A percentile compares a stretch with the other conserved stretches of the same genome.
Conservation (phyloP, 2,888 invertebrate species). For the Philonicus albiceps region DNA sequence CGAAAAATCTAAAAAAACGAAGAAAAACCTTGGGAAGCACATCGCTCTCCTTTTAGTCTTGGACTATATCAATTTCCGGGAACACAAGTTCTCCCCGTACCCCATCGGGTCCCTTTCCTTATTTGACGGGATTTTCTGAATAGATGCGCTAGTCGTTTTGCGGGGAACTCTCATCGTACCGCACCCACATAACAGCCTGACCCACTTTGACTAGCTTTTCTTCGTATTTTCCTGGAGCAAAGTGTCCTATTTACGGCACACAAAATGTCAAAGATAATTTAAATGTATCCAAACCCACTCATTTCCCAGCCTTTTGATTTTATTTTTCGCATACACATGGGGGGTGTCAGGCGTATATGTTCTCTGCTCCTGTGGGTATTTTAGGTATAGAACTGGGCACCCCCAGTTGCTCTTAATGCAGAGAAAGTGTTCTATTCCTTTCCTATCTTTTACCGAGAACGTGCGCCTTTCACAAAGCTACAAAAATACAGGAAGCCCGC, state of each 20-base stretch:
- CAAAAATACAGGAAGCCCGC: neutral
- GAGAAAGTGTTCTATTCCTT: neutral
- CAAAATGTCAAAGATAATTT: conserved; percentile 24
- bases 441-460: neutral
- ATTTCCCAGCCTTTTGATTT: conserved; percentile 13
- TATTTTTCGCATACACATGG: neutral
- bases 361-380: neutral
- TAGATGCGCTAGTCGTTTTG: neutral
- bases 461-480: neutral
- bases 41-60: neutral
- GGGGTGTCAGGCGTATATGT: neutral
- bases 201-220: neutral
- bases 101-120: neutral
- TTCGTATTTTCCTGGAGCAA: neutral
- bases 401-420: neutral
- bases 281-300: conserved; percentile 5
- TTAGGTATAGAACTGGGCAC: neutral
- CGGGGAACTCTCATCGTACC: neutral
- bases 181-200: neutral
- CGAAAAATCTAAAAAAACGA: neutral
- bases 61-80: neutral
- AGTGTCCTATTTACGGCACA: conserved; percentile 15
- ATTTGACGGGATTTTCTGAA: neutral
- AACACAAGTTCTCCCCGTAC: neutral
- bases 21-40: neutral